phyloP scores from a whole-genome alignment of 1,140 invertebrate genomes.

The Oncopeltus fasciatus region DNA sequence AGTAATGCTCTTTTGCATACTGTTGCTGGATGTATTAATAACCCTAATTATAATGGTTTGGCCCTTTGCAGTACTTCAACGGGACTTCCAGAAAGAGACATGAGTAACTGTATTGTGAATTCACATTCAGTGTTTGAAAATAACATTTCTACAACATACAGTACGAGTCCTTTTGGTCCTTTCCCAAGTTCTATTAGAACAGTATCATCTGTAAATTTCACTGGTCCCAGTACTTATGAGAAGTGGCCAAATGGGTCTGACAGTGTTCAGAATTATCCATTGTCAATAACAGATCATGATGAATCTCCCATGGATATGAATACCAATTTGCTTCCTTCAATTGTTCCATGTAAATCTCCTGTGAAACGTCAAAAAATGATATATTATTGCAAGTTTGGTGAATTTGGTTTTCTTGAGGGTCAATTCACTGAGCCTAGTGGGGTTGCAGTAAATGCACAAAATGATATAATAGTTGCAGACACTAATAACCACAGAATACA shows the following conservation, averaged over 20 bases:
- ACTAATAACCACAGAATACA: constrained; percentile 99
- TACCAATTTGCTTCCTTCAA: constrained; percentile 70
- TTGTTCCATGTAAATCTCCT: constrained; percentile 88
- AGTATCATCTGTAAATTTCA: constrained; percentile 63
- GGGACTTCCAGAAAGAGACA: constrained; percentile 44
- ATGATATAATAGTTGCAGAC: constrained; percentile 98
- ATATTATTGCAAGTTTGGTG: constrained; percentile 99
- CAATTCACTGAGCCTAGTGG: constrained; percentile 99
- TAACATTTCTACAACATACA: constrained; percentile 46
- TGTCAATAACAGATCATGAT: constrained; percentile 34
- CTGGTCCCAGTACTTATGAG: constrained; percentile 71
- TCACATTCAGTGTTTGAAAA: constrained; percentile 36
- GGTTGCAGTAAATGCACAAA: constrained; percentile 96
- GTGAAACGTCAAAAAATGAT: constrained; percentile 99
- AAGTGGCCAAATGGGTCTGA: constrained; percentile 83
- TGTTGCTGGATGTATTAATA: constrained; percentile 18
- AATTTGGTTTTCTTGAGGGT: constrained; percentile 96
- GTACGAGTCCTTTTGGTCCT: constrained; percentile 53
- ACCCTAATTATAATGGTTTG: constrained; percentile 30
- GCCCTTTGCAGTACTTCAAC: constrained; percentile 35
- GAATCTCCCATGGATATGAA: constrained; percentile 61
- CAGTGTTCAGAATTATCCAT: constrained; percentile 49
- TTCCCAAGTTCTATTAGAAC: constrained; percentile 63
- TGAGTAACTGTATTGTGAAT: background rate
- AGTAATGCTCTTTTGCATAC: constrained; percentile 32